A percentile compares a stretch with the other conserved stretches of the same genome.
These are phyloP conservation scores for Tenodera sinensis DNA, from an alignment of 2,888 invertebrate species.

Conservation along the genomic window DNA sequence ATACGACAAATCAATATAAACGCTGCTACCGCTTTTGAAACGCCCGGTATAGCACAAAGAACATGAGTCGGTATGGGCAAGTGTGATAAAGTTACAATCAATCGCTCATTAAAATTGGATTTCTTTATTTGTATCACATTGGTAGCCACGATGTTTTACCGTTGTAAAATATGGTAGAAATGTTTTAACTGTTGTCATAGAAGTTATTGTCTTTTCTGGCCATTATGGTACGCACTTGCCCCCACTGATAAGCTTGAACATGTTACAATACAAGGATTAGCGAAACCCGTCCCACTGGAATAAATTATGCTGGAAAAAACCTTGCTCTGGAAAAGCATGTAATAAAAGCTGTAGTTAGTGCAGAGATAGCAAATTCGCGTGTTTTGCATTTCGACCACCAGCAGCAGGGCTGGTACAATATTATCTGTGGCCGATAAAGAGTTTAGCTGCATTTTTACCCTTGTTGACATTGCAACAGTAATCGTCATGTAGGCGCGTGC, in stretches of 20 bases:
- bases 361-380: not conserved
- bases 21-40: too few relatives aligned
- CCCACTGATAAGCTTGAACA: not conserved
- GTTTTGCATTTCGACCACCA: not conserved
- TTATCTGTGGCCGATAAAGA: not conserved
- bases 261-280: not conserved
- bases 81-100: not conserved
- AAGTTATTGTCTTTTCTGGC: not conserved
- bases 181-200: not conserved
- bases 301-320: not conserved
- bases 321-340: not conserved
- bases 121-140: not conserved
- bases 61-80: not conserved
- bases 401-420: not conserved
- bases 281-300: not conserved
- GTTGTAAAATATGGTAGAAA: not conserved
- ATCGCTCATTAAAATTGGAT: not conserved
- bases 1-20: too few relatives aligned
- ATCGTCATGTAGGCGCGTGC: not conserved
- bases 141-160: not conserved
- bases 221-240: not conserved
- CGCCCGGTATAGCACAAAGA: too few relatives aligned
- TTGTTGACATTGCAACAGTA: not conserved
- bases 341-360: not conserved
- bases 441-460: not conserved